These are phyloP conservation scores for Myocastor coypus DNA, from an alignment of 2,113 vertebrate species.

Conservation along the genomic window DNA sequence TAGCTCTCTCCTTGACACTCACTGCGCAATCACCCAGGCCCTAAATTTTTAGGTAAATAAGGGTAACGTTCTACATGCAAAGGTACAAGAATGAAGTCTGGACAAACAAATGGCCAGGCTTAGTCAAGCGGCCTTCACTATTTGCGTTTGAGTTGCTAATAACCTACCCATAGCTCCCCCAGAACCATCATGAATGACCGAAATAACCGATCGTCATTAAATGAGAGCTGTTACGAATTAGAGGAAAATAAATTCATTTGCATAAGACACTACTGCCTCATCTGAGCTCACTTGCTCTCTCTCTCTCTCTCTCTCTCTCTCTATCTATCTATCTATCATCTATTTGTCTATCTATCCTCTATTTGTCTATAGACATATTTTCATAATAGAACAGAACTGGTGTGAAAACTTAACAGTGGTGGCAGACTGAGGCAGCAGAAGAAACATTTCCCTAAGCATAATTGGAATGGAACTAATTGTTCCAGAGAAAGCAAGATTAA, in stretches of 20 bases:
- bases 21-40: too few species aligned
- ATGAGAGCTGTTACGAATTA: not conserved
- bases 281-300: not conserved
- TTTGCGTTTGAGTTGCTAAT: not conserved
- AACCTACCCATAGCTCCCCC: not conserved
- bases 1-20: too few species aligned
- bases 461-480: not conserved
- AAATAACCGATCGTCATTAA: not conserved
- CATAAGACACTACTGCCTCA: not conserved
- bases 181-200: not conserved
- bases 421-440: not conserved
- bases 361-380: not conserved
- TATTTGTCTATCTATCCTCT: too few species aligned
- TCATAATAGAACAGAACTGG: not conserved
- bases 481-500: not conserved
- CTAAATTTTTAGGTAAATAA: not conserved
- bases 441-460: not conserved
- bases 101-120: not conserved
- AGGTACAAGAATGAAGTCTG: not conserved
- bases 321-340: too few species aligned
- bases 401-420: not conserved
- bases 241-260: not conserved
- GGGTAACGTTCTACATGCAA: accelerated
- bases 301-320: too few species aligned
- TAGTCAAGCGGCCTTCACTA: not conserved